Evolutionary conservation across 2,797 vertebrate genomes (phyloP), one percentile per base, ranked within the genome.

Genomic region (Sciurus carolinensis): DNA sequence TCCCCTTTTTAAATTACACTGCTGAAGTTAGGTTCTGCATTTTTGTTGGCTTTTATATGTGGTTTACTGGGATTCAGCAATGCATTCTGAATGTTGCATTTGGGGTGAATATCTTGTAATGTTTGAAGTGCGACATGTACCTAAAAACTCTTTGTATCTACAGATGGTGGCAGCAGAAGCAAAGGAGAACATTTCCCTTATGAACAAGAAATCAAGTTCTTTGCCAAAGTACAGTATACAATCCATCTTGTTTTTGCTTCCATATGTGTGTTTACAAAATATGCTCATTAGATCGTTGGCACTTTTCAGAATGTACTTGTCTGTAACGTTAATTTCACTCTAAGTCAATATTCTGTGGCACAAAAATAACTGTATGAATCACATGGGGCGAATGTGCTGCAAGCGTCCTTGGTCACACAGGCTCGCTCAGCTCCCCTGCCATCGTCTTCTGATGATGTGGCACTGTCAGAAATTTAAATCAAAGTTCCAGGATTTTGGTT

Each of bases 141-240:
- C 59, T 96, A 96, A 96, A 87, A 87, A 96, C 87, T 97, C 97
- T 98, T 98, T 93, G 17, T 97, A 50, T 97, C 94, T 95, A 82
- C 97, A 99, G 99, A 99, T 98, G 98, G 98, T 82, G 99, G 98
- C 97, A 98, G 98, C 42, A 99, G 98, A 97, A 98, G 97, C 64
- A 99, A 99, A 98, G 99, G 99, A 97, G 99, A 99, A 52, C 99
- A 99, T 89, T 99, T 99, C 97, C 99, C 99, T 75, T 99, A 99
- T 42, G 99, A 99, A 89, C 99, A 99, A 98, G 99, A 99, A 98
- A 99, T 99, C 94, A 99, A 99, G 98, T 99, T 99, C 98, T 99
- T 99, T 98, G 99, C 99, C 96, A 99, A 99, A 99, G 99, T 99
- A 98, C 96, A 95, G 98, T 98, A 98, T 98, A 97, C 90, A 4